Percentiles rank a stretch among this genome's conserved stretches.
phyloP scores from a whole-genome alignment of 2,888 invertebrate species.

The Lepidonotus clava region DNA sequence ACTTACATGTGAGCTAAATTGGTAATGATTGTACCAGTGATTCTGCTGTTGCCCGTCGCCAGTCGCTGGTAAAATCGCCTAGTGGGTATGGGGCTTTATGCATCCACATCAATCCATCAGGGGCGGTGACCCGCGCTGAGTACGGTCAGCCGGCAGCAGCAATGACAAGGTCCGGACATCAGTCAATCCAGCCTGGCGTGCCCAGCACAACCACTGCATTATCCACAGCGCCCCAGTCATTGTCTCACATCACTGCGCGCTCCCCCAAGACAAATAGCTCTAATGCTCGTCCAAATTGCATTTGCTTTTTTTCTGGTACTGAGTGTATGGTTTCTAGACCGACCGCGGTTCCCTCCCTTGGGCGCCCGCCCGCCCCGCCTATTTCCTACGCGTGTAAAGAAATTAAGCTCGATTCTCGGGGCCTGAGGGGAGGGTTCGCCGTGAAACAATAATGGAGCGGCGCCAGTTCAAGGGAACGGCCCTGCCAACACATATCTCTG shows the following conservation, averaged over 20 bases:
- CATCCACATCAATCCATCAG: slow-evolving; percentile 46
- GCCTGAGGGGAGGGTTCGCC: background rate
- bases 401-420: background rate
- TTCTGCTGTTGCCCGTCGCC: too few species aligned
- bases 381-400: background rate
- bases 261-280: slow-evolving; percentile 40
- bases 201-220: slow-evolving; percentile 37
- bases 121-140: background rate
- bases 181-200: slow-evolving; percentile 41
- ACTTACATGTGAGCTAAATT: too few species aligned
- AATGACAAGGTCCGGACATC: slow-evolving; percentile 29
- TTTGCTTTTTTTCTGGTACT: background rate
- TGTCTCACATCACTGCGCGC: slow-evolving; percentile 40
- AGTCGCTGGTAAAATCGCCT: too few species aligned
- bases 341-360: background rate
- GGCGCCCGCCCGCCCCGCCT: too few species aligned
- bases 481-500: background rate
- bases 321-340: slow-evolving; percentile 11
- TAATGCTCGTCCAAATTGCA: slow-evolving; percentile 27
- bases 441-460: background rate
- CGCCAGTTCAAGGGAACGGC: background rate
- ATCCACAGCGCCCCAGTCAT: slow-evolving; percentile 31
- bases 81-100: too few species aligned
- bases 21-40: too few species aligned
- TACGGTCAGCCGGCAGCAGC: slow-evolving; percentile 43